Evolutionary conservation across 2,797 vertebrate species (phyloP).

Genomic region (Gephyroberyx darwinii): DNA sequence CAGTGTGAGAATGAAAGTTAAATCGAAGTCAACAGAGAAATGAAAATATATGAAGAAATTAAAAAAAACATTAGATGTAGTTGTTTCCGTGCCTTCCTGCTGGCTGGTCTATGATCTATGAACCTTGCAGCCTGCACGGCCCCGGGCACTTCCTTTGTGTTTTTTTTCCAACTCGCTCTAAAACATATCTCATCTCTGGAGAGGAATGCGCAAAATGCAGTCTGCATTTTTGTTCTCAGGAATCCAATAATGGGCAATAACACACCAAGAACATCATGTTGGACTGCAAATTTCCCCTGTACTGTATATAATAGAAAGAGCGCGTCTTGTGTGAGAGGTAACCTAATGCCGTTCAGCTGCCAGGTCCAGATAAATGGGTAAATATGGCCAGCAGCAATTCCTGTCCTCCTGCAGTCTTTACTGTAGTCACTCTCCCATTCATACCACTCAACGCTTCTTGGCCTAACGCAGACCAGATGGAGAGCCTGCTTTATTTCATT

Average conservation of each 20-base stretch:
- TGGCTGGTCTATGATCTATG: background rate
- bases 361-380: background rate
- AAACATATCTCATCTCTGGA: background rate
- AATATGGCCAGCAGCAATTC: slow-evolving; percentile 50
- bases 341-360: background rate
- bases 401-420: slow-evolving; percentile 46
- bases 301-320: background rate
- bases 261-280: background rate
- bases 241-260: background rate
- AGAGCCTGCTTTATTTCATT: slow-evolving; percentile 11
- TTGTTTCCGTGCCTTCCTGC: background rate
- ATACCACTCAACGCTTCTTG: slow-evolving; percentile 14
- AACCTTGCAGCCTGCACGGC: background rate
- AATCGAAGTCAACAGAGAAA: too few relatives aligned
- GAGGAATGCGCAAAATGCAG: background rate
- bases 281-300: slow-evolving; percentile 20
- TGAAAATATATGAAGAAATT: too few relatives aligned
- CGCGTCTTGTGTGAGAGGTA: too few relatives aligned
- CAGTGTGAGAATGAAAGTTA: too few relatives aligned
- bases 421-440: slow-evolving; percentile 33
- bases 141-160: slow-evolving; percentile 29
- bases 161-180: background rate
- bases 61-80: background rate
- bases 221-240: slow-evolving; percentile 4
- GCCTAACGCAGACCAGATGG: slow-evolving; percentile 64